These are phyloP conservation scores for Octomys mimax DNA, from an alignment of 2,797 vertebrate genomes.

Conservation along the genomic window DNA sequence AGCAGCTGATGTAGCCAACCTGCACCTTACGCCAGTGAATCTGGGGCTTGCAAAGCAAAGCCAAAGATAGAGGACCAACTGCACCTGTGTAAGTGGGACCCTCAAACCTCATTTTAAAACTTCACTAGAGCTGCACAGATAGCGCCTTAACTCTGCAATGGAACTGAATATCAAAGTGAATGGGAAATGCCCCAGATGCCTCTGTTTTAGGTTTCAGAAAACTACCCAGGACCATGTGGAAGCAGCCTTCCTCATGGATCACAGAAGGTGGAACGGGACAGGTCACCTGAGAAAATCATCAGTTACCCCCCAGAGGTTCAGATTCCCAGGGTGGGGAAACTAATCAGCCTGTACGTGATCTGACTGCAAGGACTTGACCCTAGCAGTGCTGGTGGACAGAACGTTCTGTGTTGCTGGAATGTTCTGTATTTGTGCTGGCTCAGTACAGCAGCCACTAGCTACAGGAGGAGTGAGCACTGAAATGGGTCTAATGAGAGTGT, in stretches of 20 bases:
- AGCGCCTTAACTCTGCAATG: constrained; percentile 7
- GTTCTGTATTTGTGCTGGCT: background rate
- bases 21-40: background rate
- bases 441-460: background rate
- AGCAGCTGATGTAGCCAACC: background rate
- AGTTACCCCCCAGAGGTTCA: background rate
- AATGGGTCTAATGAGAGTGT: background rate
- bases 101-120: constrained; percentile 11
- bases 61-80: background rate
- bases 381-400: background rate
- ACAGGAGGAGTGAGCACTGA: background rate
- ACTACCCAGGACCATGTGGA: background rate
- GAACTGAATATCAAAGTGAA: background rate
- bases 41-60: background rate
- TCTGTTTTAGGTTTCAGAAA: constrained; percentile 19
- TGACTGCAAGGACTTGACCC: background rate
- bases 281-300: background rate
- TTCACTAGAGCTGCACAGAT: background rate
- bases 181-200: background rate
- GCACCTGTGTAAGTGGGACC: background rate
- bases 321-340: background rate
- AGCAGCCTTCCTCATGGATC: background rate
- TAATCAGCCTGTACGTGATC: background rate
- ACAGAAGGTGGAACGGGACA: background rate
- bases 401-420: background rate